These are phyloP conservation scores for Eupelmus urozonus DNA, from an alignment of 2,888 invertebrate genomes.

Conservation along the genomic window DNA sequence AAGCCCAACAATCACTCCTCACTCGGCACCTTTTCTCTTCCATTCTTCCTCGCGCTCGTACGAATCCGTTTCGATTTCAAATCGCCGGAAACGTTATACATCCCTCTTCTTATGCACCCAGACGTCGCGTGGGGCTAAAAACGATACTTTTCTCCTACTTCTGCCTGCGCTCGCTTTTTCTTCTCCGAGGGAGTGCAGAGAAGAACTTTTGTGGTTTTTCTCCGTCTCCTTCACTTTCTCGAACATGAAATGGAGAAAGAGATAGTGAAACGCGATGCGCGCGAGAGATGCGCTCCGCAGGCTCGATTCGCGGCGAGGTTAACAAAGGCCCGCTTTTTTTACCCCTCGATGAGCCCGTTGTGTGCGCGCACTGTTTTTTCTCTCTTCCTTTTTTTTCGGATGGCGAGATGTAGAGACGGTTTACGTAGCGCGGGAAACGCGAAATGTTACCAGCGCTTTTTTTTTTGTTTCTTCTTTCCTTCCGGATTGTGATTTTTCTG, in stretches of 20 bases:
- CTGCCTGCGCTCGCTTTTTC: conserved; percentile 18
- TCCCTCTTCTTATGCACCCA: conserved; percentile 52
- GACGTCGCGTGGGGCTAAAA: conserved; percentile 1
- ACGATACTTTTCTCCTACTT: conserved; percentile 54
- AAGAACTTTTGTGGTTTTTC: conserved; percentile 43
- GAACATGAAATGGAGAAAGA: conserved; percentile 31
- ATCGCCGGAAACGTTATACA: conserved; percentile 63
- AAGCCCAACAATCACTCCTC: conserved; percentile 4
- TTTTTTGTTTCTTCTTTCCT: conserved; percentile 19
- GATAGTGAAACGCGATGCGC: conserved; percentile 54
- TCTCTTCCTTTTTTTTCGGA: conserved; percentile 31
- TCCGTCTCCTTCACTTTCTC: conserved; percentile 10
- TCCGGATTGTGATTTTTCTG: conserved; percentile 51
- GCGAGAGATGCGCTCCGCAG: conserved; percentile 41
- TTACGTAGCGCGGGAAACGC: conserved; percentile 39
- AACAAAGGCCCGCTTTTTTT: conserved; percentile 54
- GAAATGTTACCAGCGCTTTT: conserved; percentile 45
- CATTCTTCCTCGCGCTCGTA: neutral
- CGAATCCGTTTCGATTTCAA: conserved; percentile 59
- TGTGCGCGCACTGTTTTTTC: conserved; percentile 60
- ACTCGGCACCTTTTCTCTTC: conserved; percentile 29
- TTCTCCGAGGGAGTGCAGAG: conserved; percentile 2
- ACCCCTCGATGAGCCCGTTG: conserved; percentile 61
- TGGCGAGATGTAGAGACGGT: conserved; percentile 22
- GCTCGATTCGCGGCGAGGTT: conserved; percentile 48